Evolutionary conservation across 2,113 vertebrate genomes (phyloP), one percentile per base, ranked within the genome.

Genomic region (Saimiri boliviensis): DNA sequence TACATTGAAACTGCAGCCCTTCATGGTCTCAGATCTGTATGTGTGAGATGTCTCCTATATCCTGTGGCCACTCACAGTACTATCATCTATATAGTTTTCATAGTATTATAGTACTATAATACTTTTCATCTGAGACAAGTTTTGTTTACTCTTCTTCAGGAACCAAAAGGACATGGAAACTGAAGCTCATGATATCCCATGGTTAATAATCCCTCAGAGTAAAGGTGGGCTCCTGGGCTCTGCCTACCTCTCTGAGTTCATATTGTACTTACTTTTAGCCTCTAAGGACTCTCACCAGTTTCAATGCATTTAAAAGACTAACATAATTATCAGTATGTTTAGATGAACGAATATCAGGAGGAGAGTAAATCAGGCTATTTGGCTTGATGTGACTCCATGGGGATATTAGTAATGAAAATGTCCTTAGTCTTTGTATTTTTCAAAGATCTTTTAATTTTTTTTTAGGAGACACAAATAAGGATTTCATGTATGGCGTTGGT

Each of bases 371-470:
- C 25, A 74, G 8, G 2, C 9, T 47, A 89, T 19, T 54, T 74
- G 73, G 1, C 17, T 66, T 92, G 7, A n/a, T 8, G 0, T 20
- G 16, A 6, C 12, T 11, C 27, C 21, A 5, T 37, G 11, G 0
- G 9, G 7, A n/a, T 35, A 19, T 52, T 30, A 52, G 37, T n/a
- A 80, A 63, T 52, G n/a, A 6, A 25, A 49, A 25, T 6, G 74
- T 66, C 54, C 42, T 87, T 30, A 17, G 73, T 30, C 27, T 81
- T 74, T 68, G 14, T 42, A 73, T 68, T n/a, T 56, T 68, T 70
- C 3, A 70, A 79, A n/a, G 60, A 17, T 47, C 6, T 91, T 25
- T 76, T n/a, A 11, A 47, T n/a, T 52, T 52, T 42, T 42, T 37
- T 70, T 81, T 80, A 82, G 56, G 13, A 21, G 21, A 77, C 12